Evolutionary conservation across 64 coral and sea anemone genomes (phyloP).

Genomic region (Pocillopora damicornis): DNA sequence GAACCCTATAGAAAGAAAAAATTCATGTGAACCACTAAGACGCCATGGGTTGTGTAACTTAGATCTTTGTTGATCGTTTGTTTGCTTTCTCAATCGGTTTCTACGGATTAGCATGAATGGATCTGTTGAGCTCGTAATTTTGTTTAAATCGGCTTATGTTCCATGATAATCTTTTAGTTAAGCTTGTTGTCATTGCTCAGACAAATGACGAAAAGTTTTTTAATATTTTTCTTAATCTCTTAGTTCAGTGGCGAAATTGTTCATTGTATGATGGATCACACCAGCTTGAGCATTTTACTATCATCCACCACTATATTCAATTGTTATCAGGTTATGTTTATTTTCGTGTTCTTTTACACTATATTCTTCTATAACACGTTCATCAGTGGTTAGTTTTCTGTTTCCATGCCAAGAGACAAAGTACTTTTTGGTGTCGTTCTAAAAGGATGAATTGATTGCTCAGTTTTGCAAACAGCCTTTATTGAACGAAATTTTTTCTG

Average conservation of each 20-base stretch:
- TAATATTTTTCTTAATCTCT: slow-evolving; percentile 20
- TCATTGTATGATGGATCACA: not conserved
- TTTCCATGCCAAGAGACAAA: not conserved
- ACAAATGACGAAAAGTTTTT: not conserved
- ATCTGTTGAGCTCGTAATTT: not conserved
- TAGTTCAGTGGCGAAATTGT: not conserved
- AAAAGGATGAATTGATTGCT: slow-evolving; percentile 12
- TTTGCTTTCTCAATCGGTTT: slow-evolving; percentile 2
- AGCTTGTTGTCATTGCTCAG: not conserved
- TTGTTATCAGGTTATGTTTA: not conserved
- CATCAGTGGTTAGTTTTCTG: not conserved
- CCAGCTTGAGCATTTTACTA: not conserved
- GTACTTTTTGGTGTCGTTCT: not conserved
- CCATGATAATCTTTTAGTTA: slow-evolving; percentile 5
- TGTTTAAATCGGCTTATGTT: slow-evolving; percentile 26
- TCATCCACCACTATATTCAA: not conserved
- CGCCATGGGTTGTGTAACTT: too few species aligned
- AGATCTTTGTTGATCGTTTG: slow-evolving; percentile 5
- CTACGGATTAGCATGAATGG: slow-evolving; percentile 13
- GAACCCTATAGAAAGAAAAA: too few species aligned
- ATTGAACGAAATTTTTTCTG: not conserved
- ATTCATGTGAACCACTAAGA: too few species aligned
- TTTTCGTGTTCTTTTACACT: slow-evolving; percentile 7
- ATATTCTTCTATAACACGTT: not conserved
- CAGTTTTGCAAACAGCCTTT: not conserved